A percentile compares a stretch with the other conserved stretches of the same genome.
Conservation (phyloP, 2,113 vertebrate genomes). For the Corythornis vintsioides region DNA sequence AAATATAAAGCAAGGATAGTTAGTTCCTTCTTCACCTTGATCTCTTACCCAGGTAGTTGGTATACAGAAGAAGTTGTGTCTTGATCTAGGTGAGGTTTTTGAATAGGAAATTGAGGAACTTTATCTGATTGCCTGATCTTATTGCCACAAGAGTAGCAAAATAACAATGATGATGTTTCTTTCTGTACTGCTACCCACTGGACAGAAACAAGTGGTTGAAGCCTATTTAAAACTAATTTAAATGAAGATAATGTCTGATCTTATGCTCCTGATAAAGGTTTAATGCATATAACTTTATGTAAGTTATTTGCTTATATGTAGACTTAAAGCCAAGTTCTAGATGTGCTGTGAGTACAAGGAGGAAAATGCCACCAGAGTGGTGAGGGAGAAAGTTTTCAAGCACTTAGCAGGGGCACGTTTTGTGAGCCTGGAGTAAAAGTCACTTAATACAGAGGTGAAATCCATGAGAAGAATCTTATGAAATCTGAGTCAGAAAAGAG, state of each 20-base stretch:
- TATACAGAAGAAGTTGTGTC: background rate
- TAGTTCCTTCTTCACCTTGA: background rate
- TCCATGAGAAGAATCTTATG: background rate
- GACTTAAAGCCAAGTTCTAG: background rate
- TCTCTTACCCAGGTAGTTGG: background rate
- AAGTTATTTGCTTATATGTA: background rate
- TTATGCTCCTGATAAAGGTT: background rate
- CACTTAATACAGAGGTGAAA: background rate
- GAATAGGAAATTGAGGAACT: background rate
- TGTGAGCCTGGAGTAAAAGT: background rate
- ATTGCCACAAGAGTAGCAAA: background rate
- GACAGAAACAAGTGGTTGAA: background rate
- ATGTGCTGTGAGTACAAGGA: background rate
- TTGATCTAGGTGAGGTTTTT: background rate
- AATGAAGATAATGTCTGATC: background rate
- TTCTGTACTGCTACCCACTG: too few relatives aligned
- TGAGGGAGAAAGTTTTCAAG: background rate
- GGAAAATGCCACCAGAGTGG: background rate
- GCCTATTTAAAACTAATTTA: background rate
- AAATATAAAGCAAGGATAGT: background rate
- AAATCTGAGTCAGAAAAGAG: too few relatives aligned
- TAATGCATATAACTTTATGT: background rate
- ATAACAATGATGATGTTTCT: background rate
- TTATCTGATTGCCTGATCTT: background rate
- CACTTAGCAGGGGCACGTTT: rapidly evolving